Conservation (phyloP, 2,888 invertebrate species). For the Norana najaformis region DNA sequence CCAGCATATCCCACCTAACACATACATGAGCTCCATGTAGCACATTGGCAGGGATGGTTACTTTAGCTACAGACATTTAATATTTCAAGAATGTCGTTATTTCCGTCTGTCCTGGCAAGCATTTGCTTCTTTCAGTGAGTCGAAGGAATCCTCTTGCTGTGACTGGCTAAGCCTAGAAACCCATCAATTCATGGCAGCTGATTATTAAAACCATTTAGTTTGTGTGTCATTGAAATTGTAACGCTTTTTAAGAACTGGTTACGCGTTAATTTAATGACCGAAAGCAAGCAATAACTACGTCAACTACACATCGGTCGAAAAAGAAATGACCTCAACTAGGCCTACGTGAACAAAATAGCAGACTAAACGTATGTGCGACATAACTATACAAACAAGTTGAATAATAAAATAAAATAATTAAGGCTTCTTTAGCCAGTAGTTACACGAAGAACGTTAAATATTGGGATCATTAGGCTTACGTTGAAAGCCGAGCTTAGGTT, state of each 20-base stretch:
- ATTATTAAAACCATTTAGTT: neutral
- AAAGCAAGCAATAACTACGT: neutral
- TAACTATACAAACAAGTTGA: neutral
- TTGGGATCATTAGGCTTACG: neutral
- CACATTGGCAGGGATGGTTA: no score
- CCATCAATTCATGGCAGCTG: neutral
- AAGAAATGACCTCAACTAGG: neutral
- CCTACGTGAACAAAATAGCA: neutral
- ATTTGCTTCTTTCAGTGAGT: neutral
- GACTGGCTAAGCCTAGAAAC: neutral
- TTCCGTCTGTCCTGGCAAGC: neutral
- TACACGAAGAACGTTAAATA: constrained; percentile 6
- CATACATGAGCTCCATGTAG: no score
- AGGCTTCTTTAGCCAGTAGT: neutral
- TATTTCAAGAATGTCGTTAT: neutral
- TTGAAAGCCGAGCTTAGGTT: neutral
- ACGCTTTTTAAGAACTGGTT: neutral
- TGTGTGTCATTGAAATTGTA: neutral
- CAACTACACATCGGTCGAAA: neutral
- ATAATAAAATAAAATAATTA: neutral
- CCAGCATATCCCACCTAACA: no score
- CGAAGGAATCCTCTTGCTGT: neutral
- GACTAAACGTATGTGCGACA: neutral
- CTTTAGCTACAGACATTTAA: neutral
- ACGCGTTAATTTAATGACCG: constrained; percentile 5